Base-by-base conservation (phyloP, 2,888 invertebrate genomes). In the Alviniconcha strummeri region DNA sequence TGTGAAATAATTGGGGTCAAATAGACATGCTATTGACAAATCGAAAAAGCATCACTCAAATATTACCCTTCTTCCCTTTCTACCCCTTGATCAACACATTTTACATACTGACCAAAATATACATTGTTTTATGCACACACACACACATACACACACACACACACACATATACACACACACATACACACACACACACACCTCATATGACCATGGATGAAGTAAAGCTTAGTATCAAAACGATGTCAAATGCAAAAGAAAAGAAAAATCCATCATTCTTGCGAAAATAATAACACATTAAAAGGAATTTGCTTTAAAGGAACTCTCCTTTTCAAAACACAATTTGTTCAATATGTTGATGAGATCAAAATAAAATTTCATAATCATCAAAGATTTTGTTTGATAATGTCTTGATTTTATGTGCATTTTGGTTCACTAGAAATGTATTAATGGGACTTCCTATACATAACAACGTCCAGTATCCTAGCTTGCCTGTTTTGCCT, bases 121-220 rank as follows among this genome's bases (percentile, higher is more conserved):
- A 71, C 17, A 71, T n/a, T 5, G 19, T 19, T 36, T 3, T 5
- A 15, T 54, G 3, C 52, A 75, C 75, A 75, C 75, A 75, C 54
- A 75, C 54, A 75, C 54, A 75, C 17, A 11, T n/a, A 76, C 56
- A 56, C 17, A 75, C 8, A 75, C 54, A 75, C 54, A 75, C 54
- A 75, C 52, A 75, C 75, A 75, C 75, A 75, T 15, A 74, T 15
- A 64, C 54, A 75, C 54, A 75, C 54, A 75, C 52, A 75, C 75
- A 75, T 54, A 75, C 54, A 75, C 54, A 75, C 54, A 75, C 17
- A 11, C 13, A 76, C 56, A 56, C 17, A 75, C 8, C 11, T 55
- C 52, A 75, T 11, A 17, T 36, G 36, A 3, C 36, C 36, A 36
- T 36, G 36, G 36, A 36, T 36, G 36, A 36, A 36, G 36, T 36